Evolutionary conservation across 1,140 invertebrate species (phyloP).

Genomic region (Cyclargus thomasi): DNA sequence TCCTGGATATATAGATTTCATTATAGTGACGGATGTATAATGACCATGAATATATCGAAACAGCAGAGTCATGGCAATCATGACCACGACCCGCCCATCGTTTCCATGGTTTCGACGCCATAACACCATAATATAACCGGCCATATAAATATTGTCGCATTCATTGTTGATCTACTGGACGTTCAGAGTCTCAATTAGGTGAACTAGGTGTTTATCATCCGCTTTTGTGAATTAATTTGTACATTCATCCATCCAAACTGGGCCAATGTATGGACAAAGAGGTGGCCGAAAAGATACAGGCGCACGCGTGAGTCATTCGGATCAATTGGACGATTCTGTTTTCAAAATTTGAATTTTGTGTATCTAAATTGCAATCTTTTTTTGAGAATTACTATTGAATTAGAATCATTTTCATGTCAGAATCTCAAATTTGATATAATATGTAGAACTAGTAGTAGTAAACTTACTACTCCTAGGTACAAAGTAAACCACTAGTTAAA

Average conservation of each 20-base stretch:
- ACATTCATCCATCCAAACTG: slow-evolving; percentile 46
- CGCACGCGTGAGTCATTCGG: slow-evolving; percentile 45
- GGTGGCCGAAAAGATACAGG: slow-evolving; percentile 47
- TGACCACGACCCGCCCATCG: slow-evolving; percentile 37
- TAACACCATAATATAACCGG: slow-evolving; percentile 34
- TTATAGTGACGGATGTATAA: slow-evolving; percentile 6
- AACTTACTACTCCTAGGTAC: too few species aligned
- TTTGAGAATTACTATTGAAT: neutral
- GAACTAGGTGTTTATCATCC: slow-evolving; percentile 12
- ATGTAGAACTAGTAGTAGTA: too few species aligned
- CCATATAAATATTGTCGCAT: slow-evolving; percentile 8
- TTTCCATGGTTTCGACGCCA: slow-evolving; percentile 46
- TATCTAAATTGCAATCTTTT: neutral
- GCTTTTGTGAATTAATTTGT: slow-evolving; percentile 15
- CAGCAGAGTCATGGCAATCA: slow-evolving; percentile 34
- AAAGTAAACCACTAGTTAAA: neutral
- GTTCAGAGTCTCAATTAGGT: neutral
- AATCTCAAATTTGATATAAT: too few species aligned
- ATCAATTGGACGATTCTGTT: neutral
- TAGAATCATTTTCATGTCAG: neutral
- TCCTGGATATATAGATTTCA: neutral
- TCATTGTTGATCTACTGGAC: slow-evolving; percentile 5
- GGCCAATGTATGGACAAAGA: slow-evolving; percentile 71
- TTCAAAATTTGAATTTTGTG: neutral
- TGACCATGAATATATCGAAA: slow-evolving; percentile 21